Evolutionary conservation across 2,113 vertebrate species (phyloP).

Genomic region (Diadophis punctatus): DNA sequence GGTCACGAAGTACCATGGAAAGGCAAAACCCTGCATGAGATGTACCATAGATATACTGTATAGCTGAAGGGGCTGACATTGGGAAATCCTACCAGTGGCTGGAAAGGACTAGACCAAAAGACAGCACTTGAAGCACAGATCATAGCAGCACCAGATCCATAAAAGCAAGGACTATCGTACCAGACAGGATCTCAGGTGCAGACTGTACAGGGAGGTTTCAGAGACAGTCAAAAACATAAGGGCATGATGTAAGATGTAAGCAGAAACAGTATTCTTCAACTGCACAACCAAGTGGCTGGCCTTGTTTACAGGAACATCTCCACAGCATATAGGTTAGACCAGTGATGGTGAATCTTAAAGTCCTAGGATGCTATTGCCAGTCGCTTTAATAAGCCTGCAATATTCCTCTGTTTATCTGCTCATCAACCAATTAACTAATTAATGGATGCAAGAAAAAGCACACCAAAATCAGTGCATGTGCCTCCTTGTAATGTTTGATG

Average conservation of each 20-base stretch:
- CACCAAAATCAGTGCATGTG: background rate
- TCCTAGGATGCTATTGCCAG: background rate
- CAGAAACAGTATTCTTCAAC: background rate
- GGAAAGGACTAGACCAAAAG: background rate
- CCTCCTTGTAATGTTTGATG: background rate
- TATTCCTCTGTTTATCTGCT: background rate
- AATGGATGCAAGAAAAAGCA: conserved; percentile 16
- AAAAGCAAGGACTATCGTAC: background rate
- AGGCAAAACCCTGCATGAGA: background rate
- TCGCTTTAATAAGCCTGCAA: background rate
- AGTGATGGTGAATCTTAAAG: too few species aligned
- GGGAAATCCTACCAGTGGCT: background rate
- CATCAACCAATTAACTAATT: conserved; percentile 27
- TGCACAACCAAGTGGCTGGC: background rate
- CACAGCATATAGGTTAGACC: background rate
- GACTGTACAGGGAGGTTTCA: too few species aligned
- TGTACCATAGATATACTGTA: background rate
- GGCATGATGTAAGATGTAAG: background rate
- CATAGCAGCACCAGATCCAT: background rate
- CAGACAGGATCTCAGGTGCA: background rate
- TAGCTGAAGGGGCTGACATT: background rate
- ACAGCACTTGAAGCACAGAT: background rate
- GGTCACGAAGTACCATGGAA: background rate
- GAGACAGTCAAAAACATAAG: background rate
- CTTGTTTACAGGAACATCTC: background rate